Evolutionary conservation across 2,888 invertebrate species (phyloP), one percentile per base, ranked within the genome.

Genomic region (Thecocarcelia acutangulata): DNA sequence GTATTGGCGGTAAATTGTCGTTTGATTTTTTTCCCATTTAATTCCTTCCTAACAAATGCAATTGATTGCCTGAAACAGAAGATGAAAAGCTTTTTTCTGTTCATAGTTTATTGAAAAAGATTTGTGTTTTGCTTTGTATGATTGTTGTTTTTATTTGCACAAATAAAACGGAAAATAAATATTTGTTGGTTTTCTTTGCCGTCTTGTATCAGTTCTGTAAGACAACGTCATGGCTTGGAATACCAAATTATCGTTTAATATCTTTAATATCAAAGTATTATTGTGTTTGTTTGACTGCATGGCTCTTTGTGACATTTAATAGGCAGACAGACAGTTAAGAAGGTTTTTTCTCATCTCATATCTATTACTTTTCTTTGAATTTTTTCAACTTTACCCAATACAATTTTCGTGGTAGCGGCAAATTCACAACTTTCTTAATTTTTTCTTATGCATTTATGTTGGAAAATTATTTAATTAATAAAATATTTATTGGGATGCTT

Each of bases 211-310:
- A 56, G 40, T 42, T 70, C 19, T 63, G 63, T 63, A 73, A 24
- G 52, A 72, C 58, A 72, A 42, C 59, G 66, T 79, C 59, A 78
- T 78, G 78, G 72, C 40, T 72, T 72, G 66, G 52, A 72, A 78
- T 78, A 72, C 70, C 70, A 78, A 78, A 78, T 72, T 66, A 78
- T 73, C 78, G 46, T 72, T 79, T 66, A 78, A 73, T 78, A 78
- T 78, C 78, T 72, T 66, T 66, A 42, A 66, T 66, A 79, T 58
- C 52, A 52, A 79, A 70, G 63, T 70, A 70, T 8, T 33, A 33
- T 70, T 77, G 56, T 77, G 69, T 73, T 79, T 66, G 52, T 72
- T 78, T 78, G 52, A 50, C 66, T 66, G 52, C 11, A 24, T 78
- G 50, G 59, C 15, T 59, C 44, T 73, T 19, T 58, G 58, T 72